Base-by-base conservation (phyloP, 1,140 invertebrate species). In the Frieseomelitta varia region DNA sequence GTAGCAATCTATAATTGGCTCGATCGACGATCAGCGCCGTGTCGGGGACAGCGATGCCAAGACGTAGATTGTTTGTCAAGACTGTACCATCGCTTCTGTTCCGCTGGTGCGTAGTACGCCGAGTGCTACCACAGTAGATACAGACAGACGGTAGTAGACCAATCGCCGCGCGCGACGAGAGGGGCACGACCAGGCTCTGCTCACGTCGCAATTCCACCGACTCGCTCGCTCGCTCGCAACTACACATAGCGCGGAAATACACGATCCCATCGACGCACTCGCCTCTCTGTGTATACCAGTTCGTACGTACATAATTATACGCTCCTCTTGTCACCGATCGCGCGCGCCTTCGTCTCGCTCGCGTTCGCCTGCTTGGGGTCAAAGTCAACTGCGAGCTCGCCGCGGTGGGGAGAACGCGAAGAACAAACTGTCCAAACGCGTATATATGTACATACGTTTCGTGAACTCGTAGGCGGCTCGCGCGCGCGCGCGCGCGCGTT, bases 151-250 rank as follows among this genome's bases (percentile, higher is more conserved):
- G 73, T 53, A 74, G 72, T 85, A 85, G 88, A 90, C 92, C 91
- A 92, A 92, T 92, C 90, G 86, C 80, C 77, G 85, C 65, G 77
- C 67, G 79, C 86, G 79, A 90, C 90, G 87, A 81, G 78, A 90
- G 92, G 88, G 92, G 91, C 92, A 90, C 92, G 91, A 87, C 91
- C 85, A 76, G 56, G 79, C 69, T 82, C 74, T 88, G 68, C 74
- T 81, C 65, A 68, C 87, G 80, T 89, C 88, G 88, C 87, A 90
- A 90, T 87, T 89, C 78, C 73, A 58, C n/a, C 69, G 85, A 84
- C 78, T 75, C 39, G 63, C n/a, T 24, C 53, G 53, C 34, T 74
- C 17, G 11, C 47, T 27, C 63, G 63, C 63, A 15, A n/a, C 61
- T 84, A 51, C 47, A 30, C 30, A 30, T 65, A n/a, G 34, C 65